A percentile compares a stretch with the other conserved stretches of the same genome.
Evolutionary conservation across 2,888 invertebrate species (phyloP).

Genomic region (Sesia apiformis): DNA sequence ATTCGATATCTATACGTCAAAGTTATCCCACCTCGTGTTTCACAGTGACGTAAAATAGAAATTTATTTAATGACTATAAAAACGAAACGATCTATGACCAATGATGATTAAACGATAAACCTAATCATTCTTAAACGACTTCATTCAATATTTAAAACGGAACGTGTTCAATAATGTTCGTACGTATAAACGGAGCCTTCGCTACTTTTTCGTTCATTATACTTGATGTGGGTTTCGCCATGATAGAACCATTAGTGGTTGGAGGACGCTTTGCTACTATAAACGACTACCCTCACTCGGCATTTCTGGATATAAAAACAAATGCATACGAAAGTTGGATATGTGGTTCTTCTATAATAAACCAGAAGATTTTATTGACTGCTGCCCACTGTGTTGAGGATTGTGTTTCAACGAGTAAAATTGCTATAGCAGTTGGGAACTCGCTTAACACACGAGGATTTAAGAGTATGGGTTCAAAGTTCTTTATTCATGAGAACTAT

Average conservation of each 20-base stretch:
- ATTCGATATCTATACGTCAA: neutral
- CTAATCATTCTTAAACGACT: too few species aligned
- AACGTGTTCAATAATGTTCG: too few species aligned
- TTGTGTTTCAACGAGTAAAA: neutral
- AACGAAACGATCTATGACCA: too few species aligned
- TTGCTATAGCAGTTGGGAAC: neutral
- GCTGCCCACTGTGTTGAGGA: conserved; percentile 24
- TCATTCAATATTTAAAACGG: too few species aligned
- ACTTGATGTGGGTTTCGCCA: neutral
- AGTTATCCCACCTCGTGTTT: neutral
- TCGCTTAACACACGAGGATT: conserved; percentile 12
- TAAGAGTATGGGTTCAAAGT: conserved; percentile 3
- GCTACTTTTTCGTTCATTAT: too few species aligned
- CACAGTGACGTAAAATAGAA: neutral
- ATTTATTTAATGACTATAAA: neutral
- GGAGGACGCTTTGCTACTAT: conserved; percentile 13
- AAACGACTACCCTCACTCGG: conserved; percentile 15
- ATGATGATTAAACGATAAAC: neutral
- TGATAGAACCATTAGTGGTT: conserved; percentile 7
- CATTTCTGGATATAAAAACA: conserved; percentile 12
- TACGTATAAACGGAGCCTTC: too few species aligned
- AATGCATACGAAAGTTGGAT: conserved; percentile 8
- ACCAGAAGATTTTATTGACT: conserved; percentile 21
- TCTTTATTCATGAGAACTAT: conserved; percentile 17
- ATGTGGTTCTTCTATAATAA: conserved; percentile 31